These are phyloP conservation scores for Drosophila silvestris DNA, from an alignment of 2,888 invertebrate species.

Conservation along the genomic window DNA sequence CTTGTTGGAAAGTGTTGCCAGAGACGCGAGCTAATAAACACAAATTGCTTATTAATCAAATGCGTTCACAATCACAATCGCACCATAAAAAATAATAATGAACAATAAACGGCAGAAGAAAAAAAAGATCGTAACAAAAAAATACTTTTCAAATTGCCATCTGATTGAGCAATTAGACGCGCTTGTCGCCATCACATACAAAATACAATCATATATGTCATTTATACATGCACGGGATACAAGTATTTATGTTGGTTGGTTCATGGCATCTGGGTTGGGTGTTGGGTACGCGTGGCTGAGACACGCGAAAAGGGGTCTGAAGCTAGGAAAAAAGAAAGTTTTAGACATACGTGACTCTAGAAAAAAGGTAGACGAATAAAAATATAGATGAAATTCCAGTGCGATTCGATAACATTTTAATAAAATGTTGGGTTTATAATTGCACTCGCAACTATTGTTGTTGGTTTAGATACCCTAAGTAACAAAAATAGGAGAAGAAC, in stretches of 20 bases:
- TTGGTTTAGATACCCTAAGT: neutral
- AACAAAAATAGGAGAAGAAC: neutral
- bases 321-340: constrained; percentile 25
- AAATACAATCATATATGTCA: constrained; percentile 53
- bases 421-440: neutral
- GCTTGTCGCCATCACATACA: constrained; percentile 54
- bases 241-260: constrained; percentile 44
- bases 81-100: constrained; percentile 41
- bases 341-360: neutral
- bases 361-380: neutral
- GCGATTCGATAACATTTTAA: neutral
- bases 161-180: constrained; percentile 67
- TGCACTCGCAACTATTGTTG: neutral
- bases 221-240: constrained; percentile 41
- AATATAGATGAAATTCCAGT: neutral
- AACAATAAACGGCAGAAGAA: constrained; percentile 34
- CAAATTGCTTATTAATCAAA: constrained; percentile 75
- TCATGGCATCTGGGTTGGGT: constrained; percentile 41
- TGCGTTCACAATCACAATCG: constrained; percentile 53
- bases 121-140: constrained; percentile 3
- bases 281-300: constrained; percentile 13
- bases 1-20: constrained; percentile 63
- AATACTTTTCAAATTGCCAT: constrained; percentile 41
- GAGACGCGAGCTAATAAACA: constrained; percentile 69
- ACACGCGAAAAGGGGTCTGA: neutral